Evolutionary conservation across 2,888 invertebrate species (phyloP), one percentile per base, ranked within the genome.

Genomic region (Pedicia rivosa): DNA sequence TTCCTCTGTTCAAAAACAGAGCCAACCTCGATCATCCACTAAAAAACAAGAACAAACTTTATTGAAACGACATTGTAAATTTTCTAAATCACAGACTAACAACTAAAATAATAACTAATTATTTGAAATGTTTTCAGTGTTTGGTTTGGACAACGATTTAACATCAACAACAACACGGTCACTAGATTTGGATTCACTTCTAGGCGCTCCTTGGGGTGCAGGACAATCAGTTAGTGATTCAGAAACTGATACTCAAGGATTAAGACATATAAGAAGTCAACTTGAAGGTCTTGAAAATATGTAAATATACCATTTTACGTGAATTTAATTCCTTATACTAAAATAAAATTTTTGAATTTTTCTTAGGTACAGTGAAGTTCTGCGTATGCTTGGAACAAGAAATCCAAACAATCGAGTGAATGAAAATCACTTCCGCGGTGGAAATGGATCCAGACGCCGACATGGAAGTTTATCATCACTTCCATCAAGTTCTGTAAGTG

Each of bases 401-500:
- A 0, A 58, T 29, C 43, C 44, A 22, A 20, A 31, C 14, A 26
- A 31, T 12, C 30, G 37, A 28, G 30, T 39, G 10, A 39, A 41
- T 25, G 43, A 44, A 28, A 27, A 32, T 19, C 26, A 39, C 12
- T 29, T 35, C 34, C 32, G 45, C 47, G 31, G 53, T 65, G 67
- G 40, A 9, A 26, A 15, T 13, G 44, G 65, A 40, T 60, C 66
- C 0, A 65, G 67, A 45, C 62, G 76, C 34, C 66, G 78, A 2
- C 81, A 83, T 51, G 84, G 84, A 26, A 83, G 82, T 49, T 75
- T 86, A 66, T 83, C 83, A 0, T 84, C 84, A 0, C 63, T 84
- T 16, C 83, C 83, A 1, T 83, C 83, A 2, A 81, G 81, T 44
- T 83, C 83, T 0, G 81, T 83, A 5, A 81, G 81, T 59, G 79